Percentiles rank a stretch among this genome's conserved stretches.
Evolutionary conservation across 2,797 vertebrate species (phyloP).

Genomic region (Gastrophryne carolinensis): DNA sequence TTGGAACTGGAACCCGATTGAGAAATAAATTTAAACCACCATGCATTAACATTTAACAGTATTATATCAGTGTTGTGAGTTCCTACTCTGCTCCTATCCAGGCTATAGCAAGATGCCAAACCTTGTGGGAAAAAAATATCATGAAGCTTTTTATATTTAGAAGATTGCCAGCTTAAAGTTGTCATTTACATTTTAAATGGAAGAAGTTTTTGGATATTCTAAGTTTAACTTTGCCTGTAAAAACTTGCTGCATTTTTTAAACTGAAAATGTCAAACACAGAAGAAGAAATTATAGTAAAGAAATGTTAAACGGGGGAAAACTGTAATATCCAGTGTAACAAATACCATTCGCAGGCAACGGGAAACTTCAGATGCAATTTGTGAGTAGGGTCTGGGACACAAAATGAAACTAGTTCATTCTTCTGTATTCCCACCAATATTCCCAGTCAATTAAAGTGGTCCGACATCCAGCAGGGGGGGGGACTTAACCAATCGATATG

Average conservation of each 20-base stretch:
- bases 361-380: too few species aligned
- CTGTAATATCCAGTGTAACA: too few species aligned
- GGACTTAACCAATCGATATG: too few species aligned
- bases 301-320: neutral
- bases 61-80: too few species aligned
- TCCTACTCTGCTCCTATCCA: too few species aligned
- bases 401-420: too few species aligned
- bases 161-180: constrained; percentile 2
- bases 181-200: neutral
- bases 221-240: neutral
- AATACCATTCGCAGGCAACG: too few species aligned
- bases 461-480: too few species aligned
- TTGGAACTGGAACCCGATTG: neutral
- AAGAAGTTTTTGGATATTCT: neutral
- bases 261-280: neutral
- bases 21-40: neutral
- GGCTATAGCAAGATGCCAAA: neutral
- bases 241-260: neutral
- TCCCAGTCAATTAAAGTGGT: too few species aligned
- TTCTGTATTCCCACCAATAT: too few species aligned
- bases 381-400: too few species aligned
- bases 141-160: constrained; percentile 26
- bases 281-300: neutral
- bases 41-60: neutral
- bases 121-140: constrained; percentile 12